Evolutionary conservation across 2,113 vertebrate genomes (phyloP).

Genomic region (Aleadryas rufinucha): DNA sequence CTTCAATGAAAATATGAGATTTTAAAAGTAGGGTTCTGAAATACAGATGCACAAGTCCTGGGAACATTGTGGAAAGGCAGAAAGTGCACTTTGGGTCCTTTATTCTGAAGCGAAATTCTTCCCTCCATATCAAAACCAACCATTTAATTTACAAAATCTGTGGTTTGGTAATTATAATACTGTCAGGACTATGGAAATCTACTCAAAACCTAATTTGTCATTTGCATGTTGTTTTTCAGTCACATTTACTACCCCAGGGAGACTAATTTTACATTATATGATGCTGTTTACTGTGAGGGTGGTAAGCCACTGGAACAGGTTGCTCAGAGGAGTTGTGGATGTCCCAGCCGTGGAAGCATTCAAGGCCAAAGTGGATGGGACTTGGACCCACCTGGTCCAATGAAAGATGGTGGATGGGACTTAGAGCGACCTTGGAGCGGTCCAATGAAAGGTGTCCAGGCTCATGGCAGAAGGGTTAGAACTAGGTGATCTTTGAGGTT

Average conservation of each 20-base stretch:
- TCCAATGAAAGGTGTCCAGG: not conserved
- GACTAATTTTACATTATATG: not conserved
- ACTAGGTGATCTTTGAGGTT: not conserved
- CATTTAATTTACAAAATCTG: not conserved
- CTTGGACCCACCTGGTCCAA: not conserved
- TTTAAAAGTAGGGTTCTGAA: not conserved
- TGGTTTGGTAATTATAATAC: not conserved
- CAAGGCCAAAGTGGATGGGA: not conserved
- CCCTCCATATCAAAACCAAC: not conserved
- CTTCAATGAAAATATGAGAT: not conserved
- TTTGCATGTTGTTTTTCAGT: not conserved
- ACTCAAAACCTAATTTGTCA: not conserved
- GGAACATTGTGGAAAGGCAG: not conserved
- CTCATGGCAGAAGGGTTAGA: not conserved
- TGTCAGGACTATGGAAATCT: not conserved
- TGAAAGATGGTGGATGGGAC: not conserved
- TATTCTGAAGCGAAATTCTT: not conserved
- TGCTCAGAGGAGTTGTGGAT: not conserved
- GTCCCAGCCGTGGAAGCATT: fast-evolving
- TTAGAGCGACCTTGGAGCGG: not conserved
- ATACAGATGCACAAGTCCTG: not conserved
- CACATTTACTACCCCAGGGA: not conserved
- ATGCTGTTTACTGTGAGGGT: not conserved
- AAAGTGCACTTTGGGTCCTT: not conserved
- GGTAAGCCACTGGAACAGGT: not conserved